Base-by-base conservation (phyloP, 2,888 invertebrate genomes). In the Atethmia centrago region DNA sequence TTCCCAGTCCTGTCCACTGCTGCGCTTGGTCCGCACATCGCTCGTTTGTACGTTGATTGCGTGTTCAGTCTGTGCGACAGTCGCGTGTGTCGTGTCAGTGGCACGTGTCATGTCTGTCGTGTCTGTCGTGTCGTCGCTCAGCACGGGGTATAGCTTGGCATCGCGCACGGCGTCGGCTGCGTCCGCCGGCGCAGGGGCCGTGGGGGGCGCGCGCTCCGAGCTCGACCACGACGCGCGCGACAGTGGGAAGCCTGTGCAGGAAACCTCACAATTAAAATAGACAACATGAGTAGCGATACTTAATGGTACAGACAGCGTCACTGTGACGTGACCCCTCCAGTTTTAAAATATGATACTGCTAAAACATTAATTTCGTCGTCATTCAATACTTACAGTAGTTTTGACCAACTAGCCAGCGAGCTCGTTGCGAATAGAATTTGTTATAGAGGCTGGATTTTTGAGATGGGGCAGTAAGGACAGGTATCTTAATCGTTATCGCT, bases 1-100 rank as follows among this genome's bases (percentile, higher is more conserved):
- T 5, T 95, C 93, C 93, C 91, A 92, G 36, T 93, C 91, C 49
- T 93, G 91, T 5, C 87, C 93, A 51, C 92, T 93, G 68, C 93
- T 95, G 25, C 95, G 90, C 84, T 95, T 95, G 65, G 80, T 86
- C 74, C 94, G 88, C 36, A 88, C 91, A 2, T 87, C 80, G 19
- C 65, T 84, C 55, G 82, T 89, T 85, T 90, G 90, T 85, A 89
- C 90, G 72, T 90, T 88, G 71, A 88, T 89, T 90, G 82, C 91
- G 3, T 90, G 85, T 69, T 91, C 92, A 88, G 90, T 5, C 3
- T 42, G 49, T 19, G n/a, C 19, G 55, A n/a, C 64, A 7, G n/a
- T 31, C 14, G 51, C 25, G 9, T 25, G 65, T 9, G 66, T 55
- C n/a, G 68, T 42, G n/a, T 64, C 64, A 47, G 75, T 12, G n/a